A percentile compares a stretch with the other conserved stretches of the same genome.
Evolutionary conservation across 2,888 invertebrate genomes (phyloP).

Genomic region (Apamea crenata): DNA sequence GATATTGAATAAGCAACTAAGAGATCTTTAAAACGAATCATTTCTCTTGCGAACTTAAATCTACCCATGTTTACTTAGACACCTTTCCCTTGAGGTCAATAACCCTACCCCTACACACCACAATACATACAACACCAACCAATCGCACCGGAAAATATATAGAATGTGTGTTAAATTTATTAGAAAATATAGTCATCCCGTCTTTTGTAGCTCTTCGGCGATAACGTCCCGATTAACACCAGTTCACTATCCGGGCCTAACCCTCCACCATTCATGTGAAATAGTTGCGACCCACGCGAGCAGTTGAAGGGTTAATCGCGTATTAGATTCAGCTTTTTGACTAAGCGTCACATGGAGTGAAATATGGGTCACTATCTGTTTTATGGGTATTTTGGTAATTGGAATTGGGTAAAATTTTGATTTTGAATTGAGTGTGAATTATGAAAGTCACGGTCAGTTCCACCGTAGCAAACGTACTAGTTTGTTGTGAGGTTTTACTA

Average conservation of each 20-base stretch:
- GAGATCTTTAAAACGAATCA: background rate
- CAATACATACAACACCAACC: constrained; percentile 20
- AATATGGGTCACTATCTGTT: constrained; percentile 55
- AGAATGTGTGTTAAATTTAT: constrained; percentile 71
- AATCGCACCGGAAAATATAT: constrained; percentile 41
- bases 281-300: constrained; percentile 71
- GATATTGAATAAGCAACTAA: background rate
- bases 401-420: constrained; percentile 21
- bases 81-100: background rate
- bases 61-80: background rate
- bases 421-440: constrained; percentile 12
- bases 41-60: background rate
- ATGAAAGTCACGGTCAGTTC: background rate
- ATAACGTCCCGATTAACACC: constrained; percentile 68
- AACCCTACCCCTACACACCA: background rate
- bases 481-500: background rate
- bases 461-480: background rate
- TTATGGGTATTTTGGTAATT: constrained; percentile 53
- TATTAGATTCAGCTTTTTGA: constrained; percentile 72
- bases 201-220: constrained; percentile 69
- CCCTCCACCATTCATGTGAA: constrained; percentile 70
- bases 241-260: constrained; percentile 60
- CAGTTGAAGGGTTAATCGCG: constrained; percentile 72
- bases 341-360: constrained; percentile 68
- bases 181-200: constrained; percentile 73